Percentiles rank a stretch among this genome's conserved stretches.
These are phyloP conservation scores for Calosoma granatense DNA, from an alignment of 1,140 invertebrate genomes.

Conservation along the genomic window DNA sequence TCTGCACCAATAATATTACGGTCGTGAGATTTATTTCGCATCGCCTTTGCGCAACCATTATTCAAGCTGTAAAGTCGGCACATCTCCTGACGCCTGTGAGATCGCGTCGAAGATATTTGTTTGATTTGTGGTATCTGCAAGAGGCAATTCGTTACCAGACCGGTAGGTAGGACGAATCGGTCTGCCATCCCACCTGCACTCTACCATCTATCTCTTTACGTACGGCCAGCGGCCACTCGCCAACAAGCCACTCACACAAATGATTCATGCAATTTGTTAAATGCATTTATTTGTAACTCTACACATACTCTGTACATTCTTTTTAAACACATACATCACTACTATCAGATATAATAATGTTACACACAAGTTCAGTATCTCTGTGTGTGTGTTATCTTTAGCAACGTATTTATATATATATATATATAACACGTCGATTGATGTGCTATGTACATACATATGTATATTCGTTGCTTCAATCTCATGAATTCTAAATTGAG, in stretches of 20 bases:
- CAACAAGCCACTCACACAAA: too few species aligned
- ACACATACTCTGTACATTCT: too few species aligned
- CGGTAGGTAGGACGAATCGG: background rate
- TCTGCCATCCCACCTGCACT: background rate
- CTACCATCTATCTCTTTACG: background rate
- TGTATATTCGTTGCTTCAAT: background rate
- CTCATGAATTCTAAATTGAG: constrained; percentile 18
- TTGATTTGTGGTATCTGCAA: constrained; percentile 9
- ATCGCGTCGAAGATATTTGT: constrained; percentile 7
- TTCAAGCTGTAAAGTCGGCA: constrained; percentile 5
- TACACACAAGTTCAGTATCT: too few species aligned
- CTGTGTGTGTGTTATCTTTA: too few species aligned
- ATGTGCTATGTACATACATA: background rate
- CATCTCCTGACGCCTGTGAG: background rate
- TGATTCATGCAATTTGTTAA: background rate
- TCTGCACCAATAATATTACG: constrained; percentile 5
- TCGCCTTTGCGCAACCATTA: constrained; percentile 1
- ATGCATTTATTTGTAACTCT: background rate
- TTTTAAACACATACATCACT: too few species aligned
- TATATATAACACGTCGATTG: too few species aligned
- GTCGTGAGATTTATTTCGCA: constrained; percentile 3
- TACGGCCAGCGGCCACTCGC: background rate
- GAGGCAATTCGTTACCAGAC: background rate
- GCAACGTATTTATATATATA: background rate
- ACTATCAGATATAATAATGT: too few species aligned